Base-by-base conservation (phyloP, 2,888 invertebrate genomes). In the Anarsia innoxiella region DNA sequence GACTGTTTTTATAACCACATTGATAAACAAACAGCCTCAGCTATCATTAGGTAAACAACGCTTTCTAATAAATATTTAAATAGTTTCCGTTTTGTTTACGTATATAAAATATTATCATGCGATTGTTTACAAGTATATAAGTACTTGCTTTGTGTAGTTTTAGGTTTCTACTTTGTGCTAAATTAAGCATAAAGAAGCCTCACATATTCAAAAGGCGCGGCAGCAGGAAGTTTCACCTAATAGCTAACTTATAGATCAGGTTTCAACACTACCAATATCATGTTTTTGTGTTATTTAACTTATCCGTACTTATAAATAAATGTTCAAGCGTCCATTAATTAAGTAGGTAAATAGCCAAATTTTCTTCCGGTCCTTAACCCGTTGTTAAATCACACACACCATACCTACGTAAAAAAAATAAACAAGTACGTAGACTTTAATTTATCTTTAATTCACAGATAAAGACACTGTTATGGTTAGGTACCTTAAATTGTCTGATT, bases 181-280 rank as follows among this genome's bases (percentile, higher is more conserved):
- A 40, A 36, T 40, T 12, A 50, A 56, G 53, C 55, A 59, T 63
- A 68, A 62, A 51, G 67, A 67, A 68, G 47, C 68, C 65, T 43
- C 37, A 28, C 38, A 53, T 25, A 51, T 47, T 43, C 12, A 25
- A 19, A n/a, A n/a, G n/a, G n/a, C n/a, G n/a, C n/a, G n/a, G 23
- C 23, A 13, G 45, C 39, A 54, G 53, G 59, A 59, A 61, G 57
- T 55, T 53, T 48, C 45, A 53, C 44, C 53, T 54, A 56, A 53
- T 16, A 35, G 46, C 40, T 45, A 52, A 42, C 41, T 37, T 36
- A 41, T 33, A 54, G 44, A 53, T 67, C 56, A 44, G 39, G 49
- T 63, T 61, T 61, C 63, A 48, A 45, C 46, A 44, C 51, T 15
- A n/a, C n/a, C n/a, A n/a, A n/a, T n/a, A n/a, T n/a, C n/a, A n/a